Evolutionary conservation across 2,888 invertebrate genomes (phyloP).

Genomic region (Phorcus lineatus): DNA sequence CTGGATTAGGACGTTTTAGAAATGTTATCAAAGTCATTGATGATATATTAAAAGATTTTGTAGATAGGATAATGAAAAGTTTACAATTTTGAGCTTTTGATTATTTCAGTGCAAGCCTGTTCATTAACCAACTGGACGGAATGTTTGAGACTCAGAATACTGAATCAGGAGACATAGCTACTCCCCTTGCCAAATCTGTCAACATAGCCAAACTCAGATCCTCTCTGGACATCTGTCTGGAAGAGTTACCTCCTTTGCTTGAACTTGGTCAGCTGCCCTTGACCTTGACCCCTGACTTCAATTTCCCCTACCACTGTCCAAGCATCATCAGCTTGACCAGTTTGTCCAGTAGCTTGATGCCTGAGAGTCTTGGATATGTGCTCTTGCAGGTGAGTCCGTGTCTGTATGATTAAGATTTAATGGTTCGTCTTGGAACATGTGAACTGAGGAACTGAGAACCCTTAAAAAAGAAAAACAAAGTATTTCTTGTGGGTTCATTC

Average conservation of each 20-base stretch:
- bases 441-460: too few species aligned
- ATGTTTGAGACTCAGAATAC: constrained; percentile 71
- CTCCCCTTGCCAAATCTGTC: constrained; percentile 32
- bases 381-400: constrained; percentile 65
- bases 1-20: too few species aligned
- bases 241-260: constrained; percentile 70
- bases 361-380: constrained; percentile 71
- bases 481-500: too few species aligned
- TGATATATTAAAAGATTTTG: too few species aligned
- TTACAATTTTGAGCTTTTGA: background rate
- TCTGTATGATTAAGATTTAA: background rate
- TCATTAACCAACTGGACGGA: constrained; percentile 63
- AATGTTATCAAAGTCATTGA: too few species aligned
- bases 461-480: too few species aligned
- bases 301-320: constrained; percentile 73
- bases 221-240: constrained; percentile 69
- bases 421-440: background rate
- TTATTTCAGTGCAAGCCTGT: constrained; percentile 58
- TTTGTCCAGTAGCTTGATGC: constrained; percentile 66
- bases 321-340: constrained; percentile 68
- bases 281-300: constrained; percentile 51
- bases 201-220: constrained; percentile 65
- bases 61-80: too few species aligned
- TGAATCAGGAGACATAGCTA: constrained; percentile 62
- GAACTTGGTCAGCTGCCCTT: constrained; percentile 63